Evolutionary conservation across 2,888 invertebrate genomes (phyloP).

Genomic region (Caenorhabditis wallacei): DNA sequence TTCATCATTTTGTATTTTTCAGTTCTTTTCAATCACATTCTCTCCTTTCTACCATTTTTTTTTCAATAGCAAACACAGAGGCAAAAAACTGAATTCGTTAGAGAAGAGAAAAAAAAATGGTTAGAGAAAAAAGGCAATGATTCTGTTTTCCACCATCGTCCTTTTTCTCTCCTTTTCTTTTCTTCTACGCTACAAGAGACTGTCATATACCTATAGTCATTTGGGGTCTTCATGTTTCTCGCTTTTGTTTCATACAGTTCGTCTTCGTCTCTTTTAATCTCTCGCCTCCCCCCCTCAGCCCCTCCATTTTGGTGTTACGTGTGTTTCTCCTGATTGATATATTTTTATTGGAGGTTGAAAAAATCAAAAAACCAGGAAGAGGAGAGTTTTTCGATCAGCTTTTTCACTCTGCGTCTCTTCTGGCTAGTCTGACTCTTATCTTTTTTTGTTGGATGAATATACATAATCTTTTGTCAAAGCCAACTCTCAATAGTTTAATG

Average conservation of each 20-base stretch:
- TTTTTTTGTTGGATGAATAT: background rate
- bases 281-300: background rate
- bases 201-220: slow-evolving; percentile 17
- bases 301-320: background rate
- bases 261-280: slow-evolving; percentile 14
- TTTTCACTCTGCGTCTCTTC: slow-evolving; percentile 1
- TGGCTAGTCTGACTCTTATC: too few species aligned
- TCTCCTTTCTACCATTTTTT: background rate
- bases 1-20: slow-evolving; percentile 8
- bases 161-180: background rate
- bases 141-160: slow-evolving; percentile 22
- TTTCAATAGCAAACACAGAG: slow-evolving; percentile 13
- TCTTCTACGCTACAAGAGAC: slow-evolving; percentile 20
- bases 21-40: slow-evolving; percentile 12
- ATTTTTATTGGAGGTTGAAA: slow-evolving; percentile 41
- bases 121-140: background rate
- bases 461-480: too few species aligned
- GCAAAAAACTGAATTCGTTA: slow-evolving; percentile 57
- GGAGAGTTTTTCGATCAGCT: slow-evolving; percentile 1
- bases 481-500: background rate
- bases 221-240: slow-evolving; percentile 27
- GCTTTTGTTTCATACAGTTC: slow-evolving; percentile 53
- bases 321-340: slow-evolving; percentile 49
- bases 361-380: slow-evolving; percentile 5
- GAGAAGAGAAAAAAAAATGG: slow-evolving; percentile 16